Conservation (phyloP, 35 echinoderm and acorn worm species). For the Apostichopus parvimensis region DNA sequence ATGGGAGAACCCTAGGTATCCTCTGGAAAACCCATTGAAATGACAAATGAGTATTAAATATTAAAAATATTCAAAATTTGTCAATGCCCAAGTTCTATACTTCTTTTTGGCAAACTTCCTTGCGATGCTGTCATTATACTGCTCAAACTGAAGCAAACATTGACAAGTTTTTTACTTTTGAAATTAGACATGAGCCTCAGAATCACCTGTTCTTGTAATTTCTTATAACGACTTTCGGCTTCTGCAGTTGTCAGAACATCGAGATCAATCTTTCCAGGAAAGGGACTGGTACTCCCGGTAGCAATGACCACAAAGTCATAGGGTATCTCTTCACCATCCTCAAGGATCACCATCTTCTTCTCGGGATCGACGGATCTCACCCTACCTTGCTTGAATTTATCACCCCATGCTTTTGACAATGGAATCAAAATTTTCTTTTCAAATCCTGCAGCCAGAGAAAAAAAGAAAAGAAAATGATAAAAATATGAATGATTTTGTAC, state of each 20-base stretch:
- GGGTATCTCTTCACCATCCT: constrained; percentile 53
- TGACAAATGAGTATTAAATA: no score
- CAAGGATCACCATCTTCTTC: constrained; percentile 44
- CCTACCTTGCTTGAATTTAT: constrained; percentile 75
- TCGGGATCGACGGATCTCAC: constrained; percentile 52
- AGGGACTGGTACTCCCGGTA: constrained; percentile 60
- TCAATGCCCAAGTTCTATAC: no score
- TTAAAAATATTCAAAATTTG: no score
- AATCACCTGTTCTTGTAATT: constrained; percentile 61
- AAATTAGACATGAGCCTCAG: no score
- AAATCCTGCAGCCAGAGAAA: constrained; percentile 55
- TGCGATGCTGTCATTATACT: no score
- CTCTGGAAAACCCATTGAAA: no score
- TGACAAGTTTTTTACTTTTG: not conserved
- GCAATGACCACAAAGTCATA: constrained; percentile 81
- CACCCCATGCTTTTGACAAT: constrained; percentile 54
- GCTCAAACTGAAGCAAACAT: not conserved
- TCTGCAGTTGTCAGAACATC: constrained; percentile 16
- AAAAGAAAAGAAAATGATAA: constrained; percentile 32
- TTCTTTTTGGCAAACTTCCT: no score
- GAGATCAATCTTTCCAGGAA: constrained; percentile 71
- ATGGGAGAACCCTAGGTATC: no score
- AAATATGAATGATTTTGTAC: no score
- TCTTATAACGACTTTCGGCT: constrained; percentile 46
- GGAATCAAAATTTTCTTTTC: constrained; percentile 72